These are phyloP conservation scores for Cinclus cinclus DNA, from an alignment of 2,113 vertebrate species.

Conservation along the genomic window DNA sequence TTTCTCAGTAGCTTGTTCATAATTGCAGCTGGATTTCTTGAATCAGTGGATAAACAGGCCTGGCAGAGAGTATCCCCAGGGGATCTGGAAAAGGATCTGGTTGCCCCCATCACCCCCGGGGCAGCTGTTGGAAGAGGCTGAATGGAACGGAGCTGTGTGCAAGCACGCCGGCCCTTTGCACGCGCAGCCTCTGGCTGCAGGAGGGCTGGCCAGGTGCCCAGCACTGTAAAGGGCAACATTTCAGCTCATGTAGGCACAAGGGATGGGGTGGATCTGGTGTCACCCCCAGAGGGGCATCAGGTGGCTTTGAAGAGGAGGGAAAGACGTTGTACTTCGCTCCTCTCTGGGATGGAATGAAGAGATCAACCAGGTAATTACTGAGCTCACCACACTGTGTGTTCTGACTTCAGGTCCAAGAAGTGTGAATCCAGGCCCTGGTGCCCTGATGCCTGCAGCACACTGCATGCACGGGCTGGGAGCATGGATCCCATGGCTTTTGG, in stretches of 20 bases:
- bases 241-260: not conserved
- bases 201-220: slow-evolving; percentile 6
- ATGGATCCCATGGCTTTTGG: not conserved
- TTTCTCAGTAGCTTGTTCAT: not conserved
- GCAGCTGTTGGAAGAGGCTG: slow-evolving; percentile 54
- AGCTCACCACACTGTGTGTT: not conserved
- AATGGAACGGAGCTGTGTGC: not conserved
- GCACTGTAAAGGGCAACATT: slow-evolving; percentile 21
- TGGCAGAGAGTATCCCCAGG: not conserved
- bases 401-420: not conserved
- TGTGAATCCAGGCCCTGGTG: not conserved
- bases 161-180: not conserved
- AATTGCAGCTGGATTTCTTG: slow-evolving; percentile 7
- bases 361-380: not conserved
- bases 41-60: not conserved
- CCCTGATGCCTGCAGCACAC: not conserved
- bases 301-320: not conserved
- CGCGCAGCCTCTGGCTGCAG: not conserved
- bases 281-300: slow-evolving; percentile 13
- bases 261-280: slow-evolving; percentile 21
- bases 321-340: accelerated
- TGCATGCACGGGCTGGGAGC: not conserved
- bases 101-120: not conserved
- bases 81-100: slow-evolving; percentile 4
- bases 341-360: not conserved